Conservation (phyloP, 23 tunicate species). For the Halocynthia aurantium region DNA sequence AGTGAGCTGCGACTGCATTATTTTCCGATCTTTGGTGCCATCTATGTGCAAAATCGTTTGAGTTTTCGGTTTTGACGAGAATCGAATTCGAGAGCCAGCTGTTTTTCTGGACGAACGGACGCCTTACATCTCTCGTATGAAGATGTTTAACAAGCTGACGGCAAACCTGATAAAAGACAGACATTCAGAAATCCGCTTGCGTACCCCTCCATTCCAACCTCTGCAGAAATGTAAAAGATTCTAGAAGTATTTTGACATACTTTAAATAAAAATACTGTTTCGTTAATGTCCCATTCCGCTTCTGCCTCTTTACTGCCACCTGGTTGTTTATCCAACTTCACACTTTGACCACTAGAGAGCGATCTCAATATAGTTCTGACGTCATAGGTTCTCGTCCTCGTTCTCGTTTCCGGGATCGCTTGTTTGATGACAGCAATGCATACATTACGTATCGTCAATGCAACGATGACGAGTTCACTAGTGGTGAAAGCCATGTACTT, state of each 20-base stretch:
- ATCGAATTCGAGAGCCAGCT: constrained; percentile 33
- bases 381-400: constrained; percentile 12
- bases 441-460: constrained; percentile 22
- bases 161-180: constrained; percentile 33
- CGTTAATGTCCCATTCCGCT: neutral
- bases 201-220: neutral
- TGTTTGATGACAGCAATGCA: constrained; percentile 25
- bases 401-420: constrained; percentile 44
- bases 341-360: too few species aligned
- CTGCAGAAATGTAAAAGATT: neutral
- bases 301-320: too few species aligned
- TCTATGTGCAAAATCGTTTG: constrained; percentile 40
- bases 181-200: neutral
- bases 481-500: constrained; percentile 22
- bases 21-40: constrained; percentile 34
- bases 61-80: constrained; percentile 25
- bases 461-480: constrained; percentile 18
- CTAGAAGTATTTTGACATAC: neutral
- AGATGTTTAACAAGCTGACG: constrained; percentile 64
- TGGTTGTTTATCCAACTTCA: too few species aligned
- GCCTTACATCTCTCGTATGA: constrained; percentile 72
- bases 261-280: constrained; percentile 25
- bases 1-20: constrained; percentile 55
- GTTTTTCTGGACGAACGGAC: constrained; percentile 33
- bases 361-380: constrained; percentile 1